phyloP scores from a whole-genome alignment of 2,113 vertebrate species.

The Laterallus jamaicensis region DNA sequence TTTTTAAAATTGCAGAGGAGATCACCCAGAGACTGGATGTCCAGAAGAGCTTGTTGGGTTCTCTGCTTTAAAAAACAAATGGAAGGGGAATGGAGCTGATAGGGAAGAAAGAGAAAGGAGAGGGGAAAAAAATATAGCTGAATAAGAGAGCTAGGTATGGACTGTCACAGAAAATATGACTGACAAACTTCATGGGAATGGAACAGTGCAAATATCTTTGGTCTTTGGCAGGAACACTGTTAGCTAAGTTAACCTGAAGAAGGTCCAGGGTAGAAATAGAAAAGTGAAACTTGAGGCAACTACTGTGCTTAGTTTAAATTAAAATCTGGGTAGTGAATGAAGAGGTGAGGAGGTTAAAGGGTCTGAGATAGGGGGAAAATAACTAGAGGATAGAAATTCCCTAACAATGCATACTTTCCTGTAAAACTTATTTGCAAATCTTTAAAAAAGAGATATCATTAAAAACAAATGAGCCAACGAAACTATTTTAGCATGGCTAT shows the following conservation, averaged over 20 bases:
- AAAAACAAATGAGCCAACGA: neutral
- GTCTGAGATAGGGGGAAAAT: neutral
- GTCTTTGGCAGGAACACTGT: neutral
- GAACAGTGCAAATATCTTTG: neutral
- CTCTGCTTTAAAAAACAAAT: neutral
- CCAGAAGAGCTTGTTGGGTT: neutral
- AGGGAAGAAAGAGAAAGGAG: neutral
- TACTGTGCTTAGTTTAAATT: neutral
- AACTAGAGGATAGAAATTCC: neutral
- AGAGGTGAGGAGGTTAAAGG: neutral
- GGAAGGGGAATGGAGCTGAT: neutral
- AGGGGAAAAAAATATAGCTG: neutral
- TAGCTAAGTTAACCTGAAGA: neutral
- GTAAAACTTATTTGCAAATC: neutral
- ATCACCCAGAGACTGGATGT: neutral
- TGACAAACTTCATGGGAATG: neutral
- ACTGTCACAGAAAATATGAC: neutral
- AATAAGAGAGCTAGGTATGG: neutral
- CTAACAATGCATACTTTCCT: neutral
- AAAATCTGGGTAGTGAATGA: neutral
- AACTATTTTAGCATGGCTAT: neutral
- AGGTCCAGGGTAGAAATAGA: neutral
- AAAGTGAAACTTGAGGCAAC: neutral
- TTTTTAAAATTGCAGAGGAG: neutral
- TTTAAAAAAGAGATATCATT: neutral